Evolutionary conservation across 2,113 vertebrate species (phyloP).

Genomic region (Donacobius atricapilla): DNA sequence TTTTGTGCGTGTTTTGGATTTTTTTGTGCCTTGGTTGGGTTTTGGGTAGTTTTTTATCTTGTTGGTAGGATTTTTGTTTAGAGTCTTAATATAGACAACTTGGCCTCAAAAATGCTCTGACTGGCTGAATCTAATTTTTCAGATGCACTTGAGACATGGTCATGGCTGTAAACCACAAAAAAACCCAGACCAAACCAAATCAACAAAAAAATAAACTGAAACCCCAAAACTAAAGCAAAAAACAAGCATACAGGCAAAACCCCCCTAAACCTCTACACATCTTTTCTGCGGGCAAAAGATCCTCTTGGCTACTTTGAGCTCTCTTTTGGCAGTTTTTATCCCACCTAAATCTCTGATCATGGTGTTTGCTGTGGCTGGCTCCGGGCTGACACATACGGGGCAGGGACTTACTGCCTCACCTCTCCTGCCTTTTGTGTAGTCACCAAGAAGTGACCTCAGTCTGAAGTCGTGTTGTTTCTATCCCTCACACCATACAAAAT

Average conservation of each 20-base stretch:
- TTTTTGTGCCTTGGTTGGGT: not conserved
- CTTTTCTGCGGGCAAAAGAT: not conserved
- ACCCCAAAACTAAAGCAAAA: not conserved
- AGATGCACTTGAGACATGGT: not conserved
- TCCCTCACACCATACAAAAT: not conserved
- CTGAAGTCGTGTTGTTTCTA: not conserved
- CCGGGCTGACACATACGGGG: not conserved
- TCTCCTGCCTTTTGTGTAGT: not conserved
- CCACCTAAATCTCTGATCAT: not conserved
- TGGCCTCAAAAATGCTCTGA: not conserved
- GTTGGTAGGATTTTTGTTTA: not conserved
- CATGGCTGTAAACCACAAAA: not conserved
- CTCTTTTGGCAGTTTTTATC: not conserved
- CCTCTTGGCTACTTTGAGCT: not conserved
- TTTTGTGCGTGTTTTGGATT: not conserved
- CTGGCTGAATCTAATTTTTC: not conserved
- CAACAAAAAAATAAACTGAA: not conserved
- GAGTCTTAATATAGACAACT: not conserved
- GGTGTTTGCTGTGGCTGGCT: not conserved
- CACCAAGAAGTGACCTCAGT: not conserved
- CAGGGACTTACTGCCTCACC: not conserved
- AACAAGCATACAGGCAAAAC: not conserved
- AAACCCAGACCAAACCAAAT: not conserved
- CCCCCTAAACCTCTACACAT: not conserved
- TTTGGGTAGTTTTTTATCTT: not conserved